These are phyloP conservation scores for Cephus pygmeus DNA, from an alignment of 2,888 invertebrate species.

Conservation along the genomic window DNA sequence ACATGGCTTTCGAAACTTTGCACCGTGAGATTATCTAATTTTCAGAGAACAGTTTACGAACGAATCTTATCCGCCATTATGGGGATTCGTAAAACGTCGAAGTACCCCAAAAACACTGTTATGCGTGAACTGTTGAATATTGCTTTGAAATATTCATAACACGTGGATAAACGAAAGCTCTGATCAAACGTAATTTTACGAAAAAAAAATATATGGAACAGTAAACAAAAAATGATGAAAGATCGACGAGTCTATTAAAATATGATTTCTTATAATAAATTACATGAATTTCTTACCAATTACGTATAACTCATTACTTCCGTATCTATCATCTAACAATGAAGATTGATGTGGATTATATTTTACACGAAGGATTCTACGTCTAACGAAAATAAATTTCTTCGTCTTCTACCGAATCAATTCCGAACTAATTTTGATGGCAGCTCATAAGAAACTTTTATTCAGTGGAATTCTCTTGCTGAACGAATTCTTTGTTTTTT, in stretches of 20 bases:
- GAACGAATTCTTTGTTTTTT: not conserved
- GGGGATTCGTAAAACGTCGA: not conserved
- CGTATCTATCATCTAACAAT: not conserved
- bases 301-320: not conserved
- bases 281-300: not conserved
- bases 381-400: not conserved
- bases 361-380: no score
- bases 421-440: slow-evolving; percentile 6
- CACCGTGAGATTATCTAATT: slow-evolving; percentile 3
- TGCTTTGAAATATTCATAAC: not conserved
- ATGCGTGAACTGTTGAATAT: not conserved
- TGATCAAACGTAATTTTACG: not conserved
- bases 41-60: not conserved
- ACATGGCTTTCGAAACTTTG: not conserved
- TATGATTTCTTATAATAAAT: not conserved
- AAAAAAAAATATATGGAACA: not conserved
- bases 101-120: not conserved
- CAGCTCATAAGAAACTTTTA: slow-evolving; percentile 2
- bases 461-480: not conserved
- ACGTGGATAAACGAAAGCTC: not conserved
- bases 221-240: not conserved
- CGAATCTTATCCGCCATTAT: not conserved
- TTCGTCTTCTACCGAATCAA: not conserved
- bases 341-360: not conserved
- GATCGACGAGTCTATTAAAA: not conserved